Evolutionary conservation across 2,888 invertebrate species (phyloP).

Genomic region (Exocentrus adspersus): DNA sequence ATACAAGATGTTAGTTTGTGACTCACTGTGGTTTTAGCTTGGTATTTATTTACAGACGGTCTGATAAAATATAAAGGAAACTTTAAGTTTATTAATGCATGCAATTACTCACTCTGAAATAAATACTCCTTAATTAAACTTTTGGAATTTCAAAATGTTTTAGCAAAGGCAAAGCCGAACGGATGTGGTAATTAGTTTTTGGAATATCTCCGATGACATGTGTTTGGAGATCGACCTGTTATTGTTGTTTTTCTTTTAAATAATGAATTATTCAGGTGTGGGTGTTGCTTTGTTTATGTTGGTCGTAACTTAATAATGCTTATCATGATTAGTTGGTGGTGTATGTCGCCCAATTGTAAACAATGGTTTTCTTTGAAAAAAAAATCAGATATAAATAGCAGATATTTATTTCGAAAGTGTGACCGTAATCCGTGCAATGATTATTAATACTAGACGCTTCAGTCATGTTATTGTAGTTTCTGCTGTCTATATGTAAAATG

Average conservation of each 20-base stretch:
- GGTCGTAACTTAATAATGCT: conserved; percentile 2
- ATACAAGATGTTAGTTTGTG: conserved; percentile 43
- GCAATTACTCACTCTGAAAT: conserved; percentile 36
- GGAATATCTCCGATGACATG: conserved; percentile 26
- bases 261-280: conserved; percentile 21
- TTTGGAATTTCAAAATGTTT: conserved; percentile 29
- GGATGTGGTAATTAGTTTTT: conserved; percentile 47
- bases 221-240: neutral
- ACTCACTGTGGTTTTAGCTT: conserved; percentile 36
- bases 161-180: conserved; percentile 9
- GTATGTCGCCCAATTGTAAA: neutral
- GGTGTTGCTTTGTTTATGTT: conserved; percentile 6
- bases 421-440: neutral
- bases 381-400: conserved; percentile 3
- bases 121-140: conserved; percentile 29
- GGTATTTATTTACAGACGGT: conserved; percentile 25
- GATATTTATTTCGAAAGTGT: neutral
- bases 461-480: too few species aligned
- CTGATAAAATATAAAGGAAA: conserved; percentile 31
- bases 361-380: conserved; percentile 12
- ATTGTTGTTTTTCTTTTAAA: conserved; percentile 13
- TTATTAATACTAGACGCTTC: too few species aligned
- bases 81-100: conserved; percentile 36
- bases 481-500: too few species aligned
- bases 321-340: conserved; percentile 4